Evolutionary conservation across 2,888 invertebrate genomes (phyloP), one percentile per base, ranked within the genome.

Genomic region (Lottia scabra): DNA sequence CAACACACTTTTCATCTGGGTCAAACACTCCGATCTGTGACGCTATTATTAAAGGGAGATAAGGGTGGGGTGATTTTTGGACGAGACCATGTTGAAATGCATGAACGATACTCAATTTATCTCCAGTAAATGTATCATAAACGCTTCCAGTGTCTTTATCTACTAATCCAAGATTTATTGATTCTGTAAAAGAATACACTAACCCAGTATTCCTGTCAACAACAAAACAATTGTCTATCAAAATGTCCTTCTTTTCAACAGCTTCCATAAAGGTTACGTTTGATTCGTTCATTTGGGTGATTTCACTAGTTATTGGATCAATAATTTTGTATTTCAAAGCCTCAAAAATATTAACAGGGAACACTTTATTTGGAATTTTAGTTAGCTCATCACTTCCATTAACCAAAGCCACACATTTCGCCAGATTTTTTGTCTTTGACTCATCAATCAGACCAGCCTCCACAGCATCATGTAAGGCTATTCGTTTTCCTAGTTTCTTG

Each of bases 131-230:
- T 19, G 77, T 75, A 65, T 79, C 79, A 62, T 72, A 68, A 38
- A 79, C 62, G 68, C 71, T 70, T 15, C 78, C 76, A 16, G 74
- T 95, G 95, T 87, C 93, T 93, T 5, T 92, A 84, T 96, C 94
- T 68, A 96, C 93, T 78, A 94, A 93, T 5, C 94, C 94, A 81
- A 94, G 94, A 83, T 94, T 93, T 75, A 96, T 94, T 4, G 95
- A 95, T 2, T 92, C 89, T n/a, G 91, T 90, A 63, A 79, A 76
- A 16, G 72, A 63, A 68, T 77, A 76, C 63, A 75, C 72, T n/a
- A 77, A 68, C 0, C 76, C 76, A 15, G 75, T 72, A 27, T 72
- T 70, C 6, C 68, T 70, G 46, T 79, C 79, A 5, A 79, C 76
- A 43, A 79, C 72, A 68, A 65, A 79, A n/a, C 74, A 72, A 62